Evolutionary conservation across 2,888 invertebrate genomes (phyloP), one percentile per base, ranked within the genome.

Genomic region (Dryomyza anilis): DNA sequence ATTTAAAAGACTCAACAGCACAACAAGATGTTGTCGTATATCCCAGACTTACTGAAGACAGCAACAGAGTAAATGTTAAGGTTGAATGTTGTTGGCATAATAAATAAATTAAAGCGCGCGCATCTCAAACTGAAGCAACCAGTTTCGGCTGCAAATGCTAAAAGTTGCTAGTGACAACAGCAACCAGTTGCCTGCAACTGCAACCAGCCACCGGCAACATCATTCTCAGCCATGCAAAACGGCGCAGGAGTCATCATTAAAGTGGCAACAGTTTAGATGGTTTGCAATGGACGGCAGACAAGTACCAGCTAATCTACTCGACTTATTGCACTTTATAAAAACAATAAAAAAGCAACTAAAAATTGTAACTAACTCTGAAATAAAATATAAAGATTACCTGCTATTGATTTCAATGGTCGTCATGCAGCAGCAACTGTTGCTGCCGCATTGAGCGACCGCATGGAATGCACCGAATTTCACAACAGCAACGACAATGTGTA

Each of bases 321-420:
- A 60, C 30, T 48, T 23, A 19, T 60, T 58, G 21, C 29, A 19
- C 27, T 52, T 29, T 29, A 52, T 19, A 8, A 10, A 56, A 56
- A 36, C 56, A 33, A 14, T 10, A 53, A 29, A 21, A 14, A 33
- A 21, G 70, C 70, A 63, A 66, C 67, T 62, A 66, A 72, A 72
- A 58, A 73, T 72, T 74, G 70, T 75, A 76, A n/a, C n/a, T n/a
- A n/a, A n/a, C n/a, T n/a, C n/a, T n/a, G n/a, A n/a, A 72, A 74
- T 71, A 73, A 69, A 74, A 75, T 72, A 74, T 75, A 75, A 75
- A 75, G 76, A 76, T 73, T 75, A 33, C 45, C 72, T 73, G 74
- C 72, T 23, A 55, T n/a, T n/a, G n/a, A n/a, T 46, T 45, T 53
- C 2, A 60, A 33, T 60, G 48, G 59, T 23, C 45, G 10, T 21